Evolutionary conservation across 2,888 invertebrate species (phyloP), one percentile per base, ranked within the genome.

Genomic region (Exephanes ischioxanthus): DNA sequence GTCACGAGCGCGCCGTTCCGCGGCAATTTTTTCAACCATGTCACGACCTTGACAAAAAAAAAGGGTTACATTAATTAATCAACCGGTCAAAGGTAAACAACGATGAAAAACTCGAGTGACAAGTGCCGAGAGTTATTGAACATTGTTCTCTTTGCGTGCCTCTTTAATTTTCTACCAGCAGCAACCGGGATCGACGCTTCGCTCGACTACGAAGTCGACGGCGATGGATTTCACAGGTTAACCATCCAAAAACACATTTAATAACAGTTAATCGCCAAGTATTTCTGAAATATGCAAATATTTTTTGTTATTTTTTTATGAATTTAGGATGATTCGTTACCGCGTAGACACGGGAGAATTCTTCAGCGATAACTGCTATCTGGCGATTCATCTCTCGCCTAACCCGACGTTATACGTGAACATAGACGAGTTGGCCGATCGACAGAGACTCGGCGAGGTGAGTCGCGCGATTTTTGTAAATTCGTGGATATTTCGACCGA

Each of bases 211-310:
- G 78, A 87, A 41, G 89, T 93, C 3, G 88, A 91, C 41, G 93
- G 92, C 61, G 87, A 90, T 51, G 93, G 93, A 86, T 93, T 93
- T 90, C 93, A 93, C 88, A 93, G 93, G 93, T 93, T 91, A 92
- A 87, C 55, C 84, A 63, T 53, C 76, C 30, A 37, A 58, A 58
- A 58, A 80, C 55, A 41, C 45, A 37, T 68, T 26, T 48, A 19
- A 66, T 41, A 11, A 61, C 61, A 30, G 9, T 11, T n/a, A 67
- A 66, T 41, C 33, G 53, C 73, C 3, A 48, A 16, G 37, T 30
- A 30, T 30, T 3, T 30, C 2, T 3, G 30, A 30, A 30, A 3
- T 30, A 30, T 37, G 9, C 37, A 9, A 37, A 37, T 37, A 5
- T 37, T 2, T 37, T 37, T 30, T 63, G 53, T 55, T 76, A 77